Evolutionary conservation across 2,888 invertebrate genomes (phyloP), one percentile per base, ranked within the genome.

Genomic region (Lepidocyrtoides sp.): DNA sequence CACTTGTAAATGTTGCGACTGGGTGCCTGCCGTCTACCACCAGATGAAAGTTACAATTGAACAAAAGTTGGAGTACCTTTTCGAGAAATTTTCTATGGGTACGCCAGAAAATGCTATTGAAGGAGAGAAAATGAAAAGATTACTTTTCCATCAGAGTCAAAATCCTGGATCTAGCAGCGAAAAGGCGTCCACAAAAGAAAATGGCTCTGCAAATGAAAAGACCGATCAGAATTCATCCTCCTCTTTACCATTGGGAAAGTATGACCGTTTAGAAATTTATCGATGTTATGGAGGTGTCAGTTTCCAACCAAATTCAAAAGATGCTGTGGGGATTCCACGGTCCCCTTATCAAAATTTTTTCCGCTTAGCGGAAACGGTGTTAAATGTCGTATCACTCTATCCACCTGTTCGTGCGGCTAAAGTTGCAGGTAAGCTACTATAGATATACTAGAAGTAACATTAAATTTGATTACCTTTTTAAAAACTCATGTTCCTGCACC

Each of bases 21-120:
- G 86, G 86, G 86, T 86, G 0, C 86, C 86, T 2, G 86, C 86
- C 4, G 86, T 77, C 2, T 86, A 51, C n/a, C 54, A 77, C 60
- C 20, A 57, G 36, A 54, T 72, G 75, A 77, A 54, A 36, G 75
- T 86, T 8, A 86, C 86, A 2, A 14, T 57, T 14, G 75, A 86
- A 41, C 86, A 86, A 23, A 86, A 86, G 63, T 57, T 51, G 86
- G 86, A 86, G 41, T 77, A 54, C 17, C 57, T 75, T 0, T 75
- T 54, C 8, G 60, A 60, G 26, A 48, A 29, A 1, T 36, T 72
- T 14, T 23, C 26, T 0, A 29, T 29, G 26, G 26, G 54, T 4
- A 20, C 63, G 0, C 69, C 69, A 4, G 29, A 7, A 2, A 69
- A 69, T 69, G 69, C 69, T 0, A 12, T 60, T 0, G 17, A n/a